These are phyloP conservation scores for Rana temporaria DNA, from an alignment of 2,113 vertebrate species.

Conservation along the genomic window DNA sequence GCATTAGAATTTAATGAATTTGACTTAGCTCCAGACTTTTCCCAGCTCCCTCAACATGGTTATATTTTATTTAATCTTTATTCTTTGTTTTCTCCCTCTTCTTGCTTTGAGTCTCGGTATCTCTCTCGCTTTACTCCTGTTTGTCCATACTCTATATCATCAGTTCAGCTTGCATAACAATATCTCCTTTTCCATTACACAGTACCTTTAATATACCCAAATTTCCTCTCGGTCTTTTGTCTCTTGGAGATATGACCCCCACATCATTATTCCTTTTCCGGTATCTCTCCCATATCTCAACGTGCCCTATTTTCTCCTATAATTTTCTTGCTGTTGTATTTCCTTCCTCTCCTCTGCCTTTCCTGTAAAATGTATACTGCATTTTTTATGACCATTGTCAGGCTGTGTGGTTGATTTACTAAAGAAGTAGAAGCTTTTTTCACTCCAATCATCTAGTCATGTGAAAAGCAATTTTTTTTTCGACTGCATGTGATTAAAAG, in stretches of 20 bases:
- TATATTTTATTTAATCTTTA: neutral
- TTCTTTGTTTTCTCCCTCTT: neutral
- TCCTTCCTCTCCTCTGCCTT: neutral
- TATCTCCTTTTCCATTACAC: neutral
- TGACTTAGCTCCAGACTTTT: neutral
- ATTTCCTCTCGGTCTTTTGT: neutral
- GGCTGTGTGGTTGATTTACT: neutral
- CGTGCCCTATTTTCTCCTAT: constrained; percentile 1
- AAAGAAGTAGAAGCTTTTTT: no score
- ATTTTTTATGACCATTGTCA: constrained; percentile 13
- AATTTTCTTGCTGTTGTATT: neutral
- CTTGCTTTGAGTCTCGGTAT: neutral
- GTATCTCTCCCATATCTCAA: constrained; percentile 6
- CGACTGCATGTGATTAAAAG: no score
- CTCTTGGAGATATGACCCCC: neutral
- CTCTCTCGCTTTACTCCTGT: neutral
- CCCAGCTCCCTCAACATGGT: neutral
- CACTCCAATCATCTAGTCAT: no score
- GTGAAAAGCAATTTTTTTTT: no score
- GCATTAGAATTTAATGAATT: neutral
- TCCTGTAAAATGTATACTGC: neutral
- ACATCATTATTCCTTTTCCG: neutral
- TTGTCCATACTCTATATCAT: no score
- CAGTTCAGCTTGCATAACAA: no score
- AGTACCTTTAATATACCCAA: neutral